Evolutionary conservation across 2,888 invertebrate species (phyloP), one percentile per base, ranked within the genome.

Genomic region (Linyphia triangularis): DNA sequence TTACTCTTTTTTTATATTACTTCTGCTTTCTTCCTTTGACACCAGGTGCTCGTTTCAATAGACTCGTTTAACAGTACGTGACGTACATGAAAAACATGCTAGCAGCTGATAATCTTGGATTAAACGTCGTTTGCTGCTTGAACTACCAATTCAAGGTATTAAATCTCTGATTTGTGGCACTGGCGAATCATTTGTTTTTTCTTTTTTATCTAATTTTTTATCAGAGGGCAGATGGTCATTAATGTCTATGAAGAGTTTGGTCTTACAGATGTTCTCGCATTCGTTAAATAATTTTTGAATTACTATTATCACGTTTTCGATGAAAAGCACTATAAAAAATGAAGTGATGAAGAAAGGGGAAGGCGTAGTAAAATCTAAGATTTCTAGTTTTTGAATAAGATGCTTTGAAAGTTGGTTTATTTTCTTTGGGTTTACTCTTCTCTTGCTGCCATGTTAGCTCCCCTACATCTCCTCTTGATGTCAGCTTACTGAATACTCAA

Each of bases 81-180:
- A 63, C 26, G 13, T 7, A 30, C 61, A 77, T 77, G 61, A 63
- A 77, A 63, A 77, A 72, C 63, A 72, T 26, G 51, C 1, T 19
- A 51, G 51, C 43, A 51, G 51, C 51, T 43, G 72, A 51, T 10
- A n/a, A 51, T 51, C n/a, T n/a, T 5, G 51, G 51, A 51, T 51
- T 51, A 51, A 51, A 51, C n/a, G 51, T 51, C 51, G 51, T 3
- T n/a, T n/a, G 51, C 51, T 51, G n/a, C 51, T 51, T n/a, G 51
- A 51, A n/a, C 1, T 51, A 51, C 51, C 51, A 13, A 51, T 51
- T 51, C n/a, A 3, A 5, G n/a, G n/a, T 51, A 51, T 51, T 51
- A 51, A n/a, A 13, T n/a, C 51, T n/a, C n/a, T 51, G 51, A 51
- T 51, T 51, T 51, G 51, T 51, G 51, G 51, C 51, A 51, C 0